Conservation (phyloP, 2,797 vertebrate species). For the Bryconaethiops microstoma region DNA sequence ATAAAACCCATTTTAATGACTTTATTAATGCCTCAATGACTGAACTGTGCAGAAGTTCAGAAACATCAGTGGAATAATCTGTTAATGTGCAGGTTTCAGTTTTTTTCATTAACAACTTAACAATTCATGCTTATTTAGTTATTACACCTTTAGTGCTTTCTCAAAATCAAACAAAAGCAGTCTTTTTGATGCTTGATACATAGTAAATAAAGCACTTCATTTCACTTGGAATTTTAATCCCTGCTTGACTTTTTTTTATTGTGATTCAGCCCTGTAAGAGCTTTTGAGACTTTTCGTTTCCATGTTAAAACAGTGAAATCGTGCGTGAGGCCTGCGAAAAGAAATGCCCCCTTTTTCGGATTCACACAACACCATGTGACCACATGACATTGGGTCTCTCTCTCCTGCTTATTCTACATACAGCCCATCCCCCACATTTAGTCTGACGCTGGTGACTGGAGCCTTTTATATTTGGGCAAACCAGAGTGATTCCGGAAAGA, state of each 20-base stretch:
- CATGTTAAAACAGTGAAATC: not conserved
- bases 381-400: slow-evolving; percentile 20
- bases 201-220: not conserved
- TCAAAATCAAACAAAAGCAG: not conserved
- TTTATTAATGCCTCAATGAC: too few relatives aligned
- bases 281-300: not conserved
- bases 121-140: too few relatives aligned
- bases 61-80: too few relatives aligned
- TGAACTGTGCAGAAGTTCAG: too few relatives aligned
- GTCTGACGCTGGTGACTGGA: too few relatives aligned
- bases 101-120: too few relatives aligned
- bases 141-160: too few relatives aligned
- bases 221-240: not conserved
- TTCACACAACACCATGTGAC: slow-evolving; percentile 38
- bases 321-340: not conserved
- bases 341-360: not conserved
- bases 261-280: not conserved
- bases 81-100: too few relatives aligned
- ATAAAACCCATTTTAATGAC: too few relatives aligned
- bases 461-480: not conserved
- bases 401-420: slow-evolving; percentile 23
- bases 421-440: not conserved
- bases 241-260: not conserved
- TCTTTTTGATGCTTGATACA: not conserved
- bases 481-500: not conserved